phyloP scores from a whole-genome alignment of 2,113 vertebrate genomes.

The Megaptera novaeangliae region DNA sequence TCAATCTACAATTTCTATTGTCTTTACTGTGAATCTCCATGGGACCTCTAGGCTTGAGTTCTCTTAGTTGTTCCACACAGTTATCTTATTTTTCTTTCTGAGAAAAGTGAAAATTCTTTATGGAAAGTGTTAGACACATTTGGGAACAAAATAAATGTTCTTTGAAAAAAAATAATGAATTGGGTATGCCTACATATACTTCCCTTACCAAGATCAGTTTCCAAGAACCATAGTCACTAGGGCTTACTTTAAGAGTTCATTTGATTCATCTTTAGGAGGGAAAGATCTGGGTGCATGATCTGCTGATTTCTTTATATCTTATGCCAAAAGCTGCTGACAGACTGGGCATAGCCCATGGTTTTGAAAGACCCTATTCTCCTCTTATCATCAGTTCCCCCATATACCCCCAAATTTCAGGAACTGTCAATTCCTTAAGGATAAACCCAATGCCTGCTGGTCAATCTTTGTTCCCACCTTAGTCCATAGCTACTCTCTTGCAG shows the following conservation, averaged over 20 bases:
- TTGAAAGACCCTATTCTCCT: not conserved
- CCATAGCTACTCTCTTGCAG: not conserved
- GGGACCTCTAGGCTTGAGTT: not conserved
- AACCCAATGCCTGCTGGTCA: not conserved
- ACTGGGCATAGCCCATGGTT: not conserved
- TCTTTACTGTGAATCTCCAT: not conserved
- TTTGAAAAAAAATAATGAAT: not conserved
- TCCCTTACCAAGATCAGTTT: slow-evolving; percentile 16
- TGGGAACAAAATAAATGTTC: slow-evolving; percentile 15
- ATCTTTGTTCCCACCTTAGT: not conserved
- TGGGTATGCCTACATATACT: not conserved
- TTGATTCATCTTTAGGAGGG: not conserved
- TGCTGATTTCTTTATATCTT: not conserved
- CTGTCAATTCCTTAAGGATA: not conserved
- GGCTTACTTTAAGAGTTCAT: not conserved
- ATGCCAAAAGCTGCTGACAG: not conserved
- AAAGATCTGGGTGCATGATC: not conserved
- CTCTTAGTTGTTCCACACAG: not conserved
- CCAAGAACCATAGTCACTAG: not conserved
- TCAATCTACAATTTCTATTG: not conserved
- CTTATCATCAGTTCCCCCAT: not conserved
- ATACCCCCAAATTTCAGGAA: not conserved
- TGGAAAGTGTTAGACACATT: not conserved
- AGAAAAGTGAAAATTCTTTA: not conserved
- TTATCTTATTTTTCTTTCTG: not conserved